Conservation (phyloP, 1,140 invertebrate species). For the Scaptomyza montana region DNA sequence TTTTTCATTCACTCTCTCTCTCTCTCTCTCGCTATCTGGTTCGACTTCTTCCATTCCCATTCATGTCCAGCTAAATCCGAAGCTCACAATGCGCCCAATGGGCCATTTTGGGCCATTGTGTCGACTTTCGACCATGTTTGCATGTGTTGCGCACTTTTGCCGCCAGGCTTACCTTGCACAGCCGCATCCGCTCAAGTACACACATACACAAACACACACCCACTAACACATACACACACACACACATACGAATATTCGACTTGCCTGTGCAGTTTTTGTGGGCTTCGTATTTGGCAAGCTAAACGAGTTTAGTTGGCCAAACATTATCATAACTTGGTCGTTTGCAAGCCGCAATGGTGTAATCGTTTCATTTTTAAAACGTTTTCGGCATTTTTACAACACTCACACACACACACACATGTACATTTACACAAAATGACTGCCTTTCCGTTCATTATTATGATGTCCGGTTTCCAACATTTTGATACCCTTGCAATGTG, state of each 20-base stretch:
- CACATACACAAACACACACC: slow-evolving; percentile 6
- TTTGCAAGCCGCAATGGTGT: slow-evolving; percentile 80
- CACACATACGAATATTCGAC: background rate
- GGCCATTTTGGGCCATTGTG: slow-evolving; percentile 35
- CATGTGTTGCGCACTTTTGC: slow-evolving; percentile 65
- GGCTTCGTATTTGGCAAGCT: slow-evolving; percentile 59
- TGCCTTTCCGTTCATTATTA: slow-evolving; percentile 79
- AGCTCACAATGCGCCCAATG: slow-evolving; percentile 62
- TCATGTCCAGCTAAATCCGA: slow-evolving; percentile 20
- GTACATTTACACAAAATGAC: slow-evolving; percentile 20
- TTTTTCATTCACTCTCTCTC: background rate
- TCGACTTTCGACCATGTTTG: slow-evolving; percentile 49
- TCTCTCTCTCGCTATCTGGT: too few relatives aligned
- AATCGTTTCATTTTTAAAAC: slow-evolving; percentile 81
- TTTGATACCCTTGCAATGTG: slow-evolving; percentile 9
- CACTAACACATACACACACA: background rate
- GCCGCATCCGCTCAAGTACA: slow-evolving; percentile 16
- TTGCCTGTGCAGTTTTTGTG: slow-evolving; percentile 30
- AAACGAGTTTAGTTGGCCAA: slow-evolving; percentile 81
- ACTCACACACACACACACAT: slow-evolving; percentile 26
- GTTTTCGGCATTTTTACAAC: slow-evolving; percentile 72
- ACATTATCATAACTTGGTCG: slow-evolving; percentile 81
- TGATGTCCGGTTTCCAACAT: slow-evolving; percentile 60
- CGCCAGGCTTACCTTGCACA: slow-evolving; percentile 62
- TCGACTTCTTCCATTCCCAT: background rate